These are phyloP conservation scores for Drosophila anomalata DNA, from an alignment of 2,888 invertebrate species.

Conservation along the genomic window DNA sequence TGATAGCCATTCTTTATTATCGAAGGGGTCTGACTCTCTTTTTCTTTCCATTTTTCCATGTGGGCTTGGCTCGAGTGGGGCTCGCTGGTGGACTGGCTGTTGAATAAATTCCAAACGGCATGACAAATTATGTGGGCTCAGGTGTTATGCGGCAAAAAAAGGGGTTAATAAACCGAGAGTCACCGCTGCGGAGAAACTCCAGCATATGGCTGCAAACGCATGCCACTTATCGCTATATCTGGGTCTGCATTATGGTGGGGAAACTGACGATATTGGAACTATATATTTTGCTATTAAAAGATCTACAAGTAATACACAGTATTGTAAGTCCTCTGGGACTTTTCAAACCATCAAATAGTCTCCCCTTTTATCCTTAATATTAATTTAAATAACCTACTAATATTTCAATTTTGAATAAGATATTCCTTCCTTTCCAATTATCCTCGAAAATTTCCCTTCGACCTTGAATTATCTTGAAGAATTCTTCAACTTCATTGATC, in stretches of 20 bases:
- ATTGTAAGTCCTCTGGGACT: too few species aligned
- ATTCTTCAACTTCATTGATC: background rate
- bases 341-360: too few species aligned
- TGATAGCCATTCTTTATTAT: constrained; percentile 14
- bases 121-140: constrained; percentile 82
- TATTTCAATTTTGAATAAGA: too few species aligned
- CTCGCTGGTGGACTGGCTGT: constrained; percentile 51
- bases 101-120: constrained; percentile 74
- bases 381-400: too few species aligned
- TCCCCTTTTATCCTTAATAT: too few species aligned
- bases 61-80: constrained; percentile 63
- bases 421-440: too few species aligned
- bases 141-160: constrained; percentile 72
- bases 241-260: constrained; percentile 3
- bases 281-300: background rate
- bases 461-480: constrained; percentile 6
- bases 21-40: constrained; percentile 15
- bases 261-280: background rate
- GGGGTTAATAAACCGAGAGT: constrained; percentile 72
- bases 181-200: constrained; percentile 39
- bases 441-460: background rate
- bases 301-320: background rate
- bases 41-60: constrained; percentile 50
- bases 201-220: constrained; percentile 58
- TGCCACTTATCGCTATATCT: constrained; percentile 18